Conservation (phyloP, 2,888 invertebrate genomes). For the Drosophila differens region DNA sequence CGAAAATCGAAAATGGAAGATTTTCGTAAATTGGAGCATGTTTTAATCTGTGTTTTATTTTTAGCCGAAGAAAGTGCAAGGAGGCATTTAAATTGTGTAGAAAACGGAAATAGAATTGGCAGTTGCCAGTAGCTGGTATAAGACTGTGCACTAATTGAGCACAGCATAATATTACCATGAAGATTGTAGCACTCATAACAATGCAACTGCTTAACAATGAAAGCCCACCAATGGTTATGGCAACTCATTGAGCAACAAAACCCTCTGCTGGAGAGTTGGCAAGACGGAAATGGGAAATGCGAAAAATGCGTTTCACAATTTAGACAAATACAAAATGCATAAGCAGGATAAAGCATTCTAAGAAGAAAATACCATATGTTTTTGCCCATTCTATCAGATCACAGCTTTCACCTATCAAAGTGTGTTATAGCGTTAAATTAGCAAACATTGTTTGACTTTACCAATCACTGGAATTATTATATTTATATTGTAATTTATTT, state of each 20-base stretch:
- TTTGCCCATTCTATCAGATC: conserved; percentile 38
- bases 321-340: conserved; percentile 6
- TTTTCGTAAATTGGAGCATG: not conserved
- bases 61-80: not conserved
- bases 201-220: conserved; percentile 22
- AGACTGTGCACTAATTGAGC: not conserved
- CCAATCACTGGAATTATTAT: not conserved
- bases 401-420: conserved; percentile 32
- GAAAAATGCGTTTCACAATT: conserved; percentile 19
- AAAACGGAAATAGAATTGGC: conserved; percentile 1
- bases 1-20: not conserved
- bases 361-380: not conserved
- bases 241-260: not conserved
- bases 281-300: conserved; percentile 12
- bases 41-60: too few species aligned
- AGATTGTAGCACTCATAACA: conserved; percentile 47
- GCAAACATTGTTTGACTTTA: conserved; percentile 6
- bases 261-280: not conserved
- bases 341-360: conserved; percentile 3
- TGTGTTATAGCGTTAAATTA: not conserved
- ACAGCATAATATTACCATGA: conserved; percentile 17
- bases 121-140: not conserved
- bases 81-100: not conserved
- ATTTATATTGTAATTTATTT: not conserved
- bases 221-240: not conserved